Base-by-base conservation (phyloP, 2,888 invertebrate genomes). In the Ennomos erosarius region DNA sequence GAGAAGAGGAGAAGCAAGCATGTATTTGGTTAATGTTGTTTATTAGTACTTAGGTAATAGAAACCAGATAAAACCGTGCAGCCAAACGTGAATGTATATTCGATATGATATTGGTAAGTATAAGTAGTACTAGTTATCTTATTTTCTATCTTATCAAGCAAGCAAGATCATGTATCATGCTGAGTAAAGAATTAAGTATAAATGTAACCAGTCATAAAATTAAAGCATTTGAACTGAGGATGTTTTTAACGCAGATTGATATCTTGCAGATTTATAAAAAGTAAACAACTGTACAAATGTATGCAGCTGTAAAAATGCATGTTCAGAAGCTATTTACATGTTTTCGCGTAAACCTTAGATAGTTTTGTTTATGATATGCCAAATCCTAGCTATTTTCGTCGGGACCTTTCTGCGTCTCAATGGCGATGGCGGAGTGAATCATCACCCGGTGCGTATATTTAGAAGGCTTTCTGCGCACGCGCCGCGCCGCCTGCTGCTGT, bases 341-440 rank as follows among this genome's bases (percentile, higher is more conserved):
- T 56, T 57, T 59, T 54, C 53, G 60, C 59, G 55, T 64, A 62
- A 64, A 62, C 66, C 60, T 56, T 64, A 65, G 45, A 68, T 55
- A 57, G 68, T 62, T 71, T 74, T 80, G 79, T 79, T 82, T 79
- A 78, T 77, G 72, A 79, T 75, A 80, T 73, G 79, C 75, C 75
- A 78, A 77, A 76, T 75, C 71, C 67, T 64, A 63, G 75, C 70
- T 85, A 85, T 85, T 85, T 81, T 65, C 53, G 75, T 71, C 66
- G 70, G 67, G 77, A 79, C 79, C 79, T 82, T 81, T 84, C 79
- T 81, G 78, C 80, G 77, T 81, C 85, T 86, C 84, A 84, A 84
- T 84, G 82, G 79, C 76, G 74, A 84, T 84, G 82, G 79, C 76
- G 74, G 74, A 11, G 71, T 87, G 87, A 87, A 70, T 87, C 87